Evolutionary conservation across 2,888 invertebrate species (phyloP).

Genomic region (Erpobdella octoculata): DNA sequence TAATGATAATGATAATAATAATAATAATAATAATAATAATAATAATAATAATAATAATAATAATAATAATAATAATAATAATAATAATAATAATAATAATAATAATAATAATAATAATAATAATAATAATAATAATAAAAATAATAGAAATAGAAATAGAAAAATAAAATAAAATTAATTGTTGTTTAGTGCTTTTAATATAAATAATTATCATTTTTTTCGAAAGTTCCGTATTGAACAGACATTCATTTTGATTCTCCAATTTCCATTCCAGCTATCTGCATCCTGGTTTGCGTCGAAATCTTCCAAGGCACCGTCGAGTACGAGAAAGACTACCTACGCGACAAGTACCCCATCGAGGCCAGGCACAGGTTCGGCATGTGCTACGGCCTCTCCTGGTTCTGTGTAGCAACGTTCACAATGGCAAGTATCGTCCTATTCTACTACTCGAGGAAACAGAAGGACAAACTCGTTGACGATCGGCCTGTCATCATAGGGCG

Average conservation of each 20-base stretch:
- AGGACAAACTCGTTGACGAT: constrained; percentile 75
- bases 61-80: too few relatives aligned
- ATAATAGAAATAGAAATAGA: too few relatives aligned
- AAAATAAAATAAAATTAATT: neutral
- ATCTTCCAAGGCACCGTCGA: constrained; percentile 68
- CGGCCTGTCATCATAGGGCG: constrained; percentile 70
- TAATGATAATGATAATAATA: too few relatives aligned
- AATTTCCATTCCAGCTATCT: constrained; percentile 72
- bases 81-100: too few relatives aligned
- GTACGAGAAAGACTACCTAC: constrained; percentile 63
- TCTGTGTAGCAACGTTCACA: constrained; percentile 66
- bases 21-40: too few relatives aligned
- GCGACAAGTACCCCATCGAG: constrained; percentile 62
- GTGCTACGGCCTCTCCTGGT: constrained; percentile 59
- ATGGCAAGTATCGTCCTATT: constrained; percentile 67
- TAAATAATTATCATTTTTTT: neutral
- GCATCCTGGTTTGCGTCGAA: constrained; percentile 73
- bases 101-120: too few relatives aligned
- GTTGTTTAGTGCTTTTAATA: neutral
- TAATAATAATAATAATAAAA: too few relatives aligned
- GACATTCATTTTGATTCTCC: neutral
- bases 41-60: too few relatives aligned
- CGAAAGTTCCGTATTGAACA: neutral
- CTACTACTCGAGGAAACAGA: constrained; percentile 73
- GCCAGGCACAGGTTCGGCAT: constrained; percentile 64